Evolutionary conservation across 1,140 invertebrate genomes (phyloP), one percentile per base, ranked within the genome.

Genomic region (Stegodyphus dumicola): DNA sequence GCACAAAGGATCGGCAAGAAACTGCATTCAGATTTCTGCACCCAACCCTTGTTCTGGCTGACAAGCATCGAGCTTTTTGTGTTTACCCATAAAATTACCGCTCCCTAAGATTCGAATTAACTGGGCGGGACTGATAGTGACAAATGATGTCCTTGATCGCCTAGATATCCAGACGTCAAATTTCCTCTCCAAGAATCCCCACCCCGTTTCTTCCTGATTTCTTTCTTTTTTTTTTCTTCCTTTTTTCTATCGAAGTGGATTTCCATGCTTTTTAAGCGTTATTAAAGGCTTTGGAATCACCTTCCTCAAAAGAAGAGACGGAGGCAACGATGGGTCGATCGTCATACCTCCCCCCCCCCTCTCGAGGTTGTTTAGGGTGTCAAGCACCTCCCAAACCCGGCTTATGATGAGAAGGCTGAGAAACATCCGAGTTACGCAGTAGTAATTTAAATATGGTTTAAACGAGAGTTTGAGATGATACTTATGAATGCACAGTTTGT

Each of bases 21-120:
- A 5, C 15, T 13, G 7, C 17, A 77, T n/a, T 48, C 60, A 77
- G 52, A 81, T 71, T 81, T 71, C 70, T 81, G 52, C 69, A 49
- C 33, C 67, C 54, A 18, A 17, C 67, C 78, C 67, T 48, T 49
- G 6, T 0, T 49, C 6, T 6, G 51, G 60, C 65, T 48, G 54
- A 65, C 52, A 33, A 33, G 33, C 33, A 33, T 33, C 33, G 33
- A 33, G 33, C 33, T 67, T 83, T 74, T 69, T 70, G 81, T 85
- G 81, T 85, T 85, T 85, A 85, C 74, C 74, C 73, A 77, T 85
- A 70, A 85, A 85, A 85, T 85, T 85, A 85, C 73, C 66, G 56
- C 53, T 85, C 81, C 77, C 81, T 60, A 33, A 48, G 70, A 76
- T 70, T 77, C 74, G 81, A 85, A 85, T 85, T 85, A 85, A 85